A percentile compares a stretch with the other conserved stretches of the same genome.
Conservation (phyloP, 2,113 vertebrate species). For the Tenrec ecaudatus region DNA sequence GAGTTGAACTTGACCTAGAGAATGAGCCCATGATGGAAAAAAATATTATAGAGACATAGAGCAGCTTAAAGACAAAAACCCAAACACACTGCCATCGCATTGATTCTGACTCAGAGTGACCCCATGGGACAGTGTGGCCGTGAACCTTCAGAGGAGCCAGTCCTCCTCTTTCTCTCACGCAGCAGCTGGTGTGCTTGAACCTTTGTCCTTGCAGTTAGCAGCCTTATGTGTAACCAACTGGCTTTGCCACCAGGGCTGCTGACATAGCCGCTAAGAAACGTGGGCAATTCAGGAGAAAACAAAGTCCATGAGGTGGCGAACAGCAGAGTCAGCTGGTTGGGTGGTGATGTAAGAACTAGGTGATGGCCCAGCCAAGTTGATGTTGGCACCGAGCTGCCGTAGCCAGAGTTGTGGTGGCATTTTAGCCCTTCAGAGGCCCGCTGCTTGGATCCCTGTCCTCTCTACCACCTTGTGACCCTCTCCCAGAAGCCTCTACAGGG, state of each 20-base stretch:
- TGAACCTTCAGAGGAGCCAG: too few relatives aligned
- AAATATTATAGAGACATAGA: background rate
- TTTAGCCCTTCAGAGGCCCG: background rate
- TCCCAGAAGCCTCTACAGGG: background rate
- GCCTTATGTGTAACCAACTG: too few relatives aligned
- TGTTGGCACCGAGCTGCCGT: accelerated
- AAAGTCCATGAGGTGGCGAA: background rate
- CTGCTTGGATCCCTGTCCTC: background rate
- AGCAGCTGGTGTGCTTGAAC: too few relatives aligned
- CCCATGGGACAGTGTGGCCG: too few relatives aligned
- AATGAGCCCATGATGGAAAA: background rate
- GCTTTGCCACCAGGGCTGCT: too few relatives aligned
- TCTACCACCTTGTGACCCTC: background rate
- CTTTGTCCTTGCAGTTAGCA: too few relatives aligned
- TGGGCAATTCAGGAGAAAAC: background rate
- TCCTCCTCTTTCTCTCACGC: too few relatives aligned
- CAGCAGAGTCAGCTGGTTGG: background rate
- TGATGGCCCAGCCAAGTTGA: background rate
- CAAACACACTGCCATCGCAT: too few relatives aligned
- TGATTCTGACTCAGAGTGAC: too few relatives aligned
- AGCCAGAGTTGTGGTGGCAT: background rate
- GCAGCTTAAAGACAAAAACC: background rate
- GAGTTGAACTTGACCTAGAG: background rate
- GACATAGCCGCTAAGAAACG: too few relatives aligned
- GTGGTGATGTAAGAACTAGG: background rate